Base-by-base conservation (phyloP, 2,113 vertebrate species). In the Xenopus laevis region DNA sequence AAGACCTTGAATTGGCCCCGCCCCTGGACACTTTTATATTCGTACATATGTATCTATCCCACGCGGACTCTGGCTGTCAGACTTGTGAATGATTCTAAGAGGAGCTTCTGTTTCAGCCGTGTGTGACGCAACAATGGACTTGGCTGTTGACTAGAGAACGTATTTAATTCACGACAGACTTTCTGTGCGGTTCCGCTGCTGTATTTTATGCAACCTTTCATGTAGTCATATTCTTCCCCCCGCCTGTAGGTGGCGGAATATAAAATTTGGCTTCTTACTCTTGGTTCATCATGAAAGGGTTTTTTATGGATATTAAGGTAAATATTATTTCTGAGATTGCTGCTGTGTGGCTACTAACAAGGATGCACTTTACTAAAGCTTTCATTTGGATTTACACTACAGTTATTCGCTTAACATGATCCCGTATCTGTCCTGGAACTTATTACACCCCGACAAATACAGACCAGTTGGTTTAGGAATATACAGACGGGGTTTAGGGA, bases 1-100 rank as follows among this genome's bases (percentile, higher is more conserved):
- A 84, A 97, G 95, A 79, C 95, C 95, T 0, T 98, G 84, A 91
- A 10, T 2, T 30, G 18, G 0, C 1, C 63, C 78, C 72, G 58
- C 52, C 76, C 68, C 46, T 47, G 61, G 53, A 71, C 73, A 59
- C 74, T 61, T 50, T 27, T 27, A 27, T 27, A 27, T 27, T 27
- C 23, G 27, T 47, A 23, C 13, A 4, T 13, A 50, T 50, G 13
- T 27, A 40, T 10, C 45, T 65, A 18, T 59, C 63, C n/a, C 21
- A 18, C 13, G 21, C 21, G 57, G 73, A 57, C 21, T 40, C 33
- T 40, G 69, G 17, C 53, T 13, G 73, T 64, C 77, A 62, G 71
- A 4, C 8, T 53, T 44, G 17, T 44, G 60, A 50, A 0, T 63
- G 53, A 61, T 70, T 68, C 63, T 76, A 0, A 1, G 10, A 30